These are phyloP conservation scores for Nestor notabilis DNA, from an alignment of 2,113 vertebrate species.

Conservation along the genomic window DNA sequence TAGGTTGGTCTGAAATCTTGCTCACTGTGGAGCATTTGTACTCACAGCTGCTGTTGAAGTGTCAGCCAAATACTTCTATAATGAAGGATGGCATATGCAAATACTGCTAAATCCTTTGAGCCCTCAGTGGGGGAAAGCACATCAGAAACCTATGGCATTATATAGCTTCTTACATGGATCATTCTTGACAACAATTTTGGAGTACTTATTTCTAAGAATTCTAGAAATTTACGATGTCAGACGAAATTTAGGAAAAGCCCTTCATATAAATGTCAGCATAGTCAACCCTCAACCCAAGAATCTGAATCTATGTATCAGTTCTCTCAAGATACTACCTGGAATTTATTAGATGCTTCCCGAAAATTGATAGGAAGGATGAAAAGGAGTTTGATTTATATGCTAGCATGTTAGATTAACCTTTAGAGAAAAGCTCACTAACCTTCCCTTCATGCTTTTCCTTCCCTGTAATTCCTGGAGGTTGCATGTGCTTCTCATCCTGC, in stretches of 20 bases:
- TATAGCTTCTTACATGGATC: neutral
- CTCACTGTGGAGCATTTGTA: neutral
- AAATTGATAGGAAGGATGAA: neutral
- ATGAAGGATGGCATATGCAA: neutral
- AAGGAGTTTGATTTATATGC: neutral
- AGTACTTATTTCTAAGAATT: neutral
- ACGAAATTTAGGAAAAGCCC: neutral
- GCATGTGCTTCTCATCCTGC: constrained; percentile 67
- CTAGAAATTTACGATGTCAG: neutral
- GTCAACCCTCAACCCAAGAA: neutral
- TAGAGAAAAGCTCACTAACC: constrained; percentile 53
- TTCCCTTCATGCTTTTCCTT: neutral
- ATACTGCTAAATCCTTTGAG: neutral
- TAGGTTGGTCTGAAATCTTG: neutral
- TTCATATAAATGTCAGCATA: neutral
- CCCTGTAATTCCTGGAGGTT: neutral
- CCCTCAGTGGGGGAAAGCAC: neutral
- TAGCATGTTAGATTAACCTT: neutral
- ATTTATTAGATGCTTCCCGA: neutral
- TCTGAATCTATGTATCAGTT: neutral
- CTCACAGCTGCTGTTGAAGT: neutral
- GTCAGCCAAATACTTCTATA: neutral
- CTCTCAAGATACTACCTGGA: neutral
- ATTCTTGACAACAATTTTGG: neutral
- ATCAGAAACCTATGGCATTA: neutral